Percentiles rank a stretch among this genome's conserved stretches.
Conservation (phyloP, 2,888 invertebrate species). For the Drosophila recens region DNA sequence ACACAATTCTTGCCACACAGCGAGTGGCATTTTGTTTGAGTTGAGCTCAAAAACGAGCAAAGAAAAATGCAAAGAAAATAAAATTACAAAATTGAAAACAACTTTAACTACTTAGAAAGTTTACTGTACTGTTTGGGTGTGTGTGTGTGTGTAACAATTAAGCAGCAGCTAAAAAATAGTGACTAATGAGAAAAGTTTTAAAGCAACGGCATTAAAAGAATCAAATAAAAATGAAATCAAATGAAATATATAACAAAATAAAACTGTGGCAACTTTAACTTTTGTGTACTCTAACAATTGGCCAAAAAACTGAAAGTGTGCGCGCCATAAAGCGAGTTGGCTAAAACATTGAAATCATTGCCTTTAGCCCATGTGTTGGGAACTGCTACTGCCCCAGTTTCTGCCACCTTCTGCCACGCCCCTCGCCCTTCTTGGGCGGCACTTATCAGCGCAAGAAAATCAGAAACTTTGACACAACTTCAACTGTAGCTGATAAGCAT, state of each 20-base stretch:
- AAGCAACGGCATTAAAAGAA: conserved; percentile 54
- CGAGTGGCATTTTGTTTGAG: conserved; percentile 41
- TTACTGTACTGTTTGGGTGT: conserved; percentile 15
- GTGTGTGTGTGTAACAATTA: conserved; percentile 71
- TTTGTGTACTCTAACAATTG: conserved; percentile 21
- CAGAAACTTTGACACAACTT: conserved; percentile 61
- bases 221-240: conserved; percentile 42
- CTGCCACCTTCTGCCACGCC: neutral
- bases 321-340: conserved; percentile 40
- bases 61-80: conserved; percentile 28
- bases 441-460: conserved; percentile 45
- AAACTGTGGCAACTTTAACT: conserved; percentile 16
- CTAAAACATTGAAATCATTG: conserved; percentile 40
- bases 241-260: conserved; percentile 25
- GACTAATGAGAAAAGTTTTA: conserved; percentile 77
- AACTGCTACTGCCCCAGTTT: neutral
- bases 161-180: conserved; percentile 76
- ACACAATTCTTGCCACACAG: conserved; percentile 63
- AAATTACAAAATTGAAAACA: conserved; percentile 51
- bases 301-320: conserved; percentile 37
- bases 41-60: conserved; percentile 28
- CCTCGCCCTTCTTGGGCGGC: neutral
- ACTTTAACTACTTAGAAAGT: conserved; percentile 61
- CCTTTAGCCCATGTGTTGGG: conserved; percentile 6
- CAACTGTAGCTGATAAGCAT: conserved; percentile 61